Base-by-base conservation (phyloP, 1,140 invertebrate genomes). In the Dendroctonus ponderosae region DNA sequence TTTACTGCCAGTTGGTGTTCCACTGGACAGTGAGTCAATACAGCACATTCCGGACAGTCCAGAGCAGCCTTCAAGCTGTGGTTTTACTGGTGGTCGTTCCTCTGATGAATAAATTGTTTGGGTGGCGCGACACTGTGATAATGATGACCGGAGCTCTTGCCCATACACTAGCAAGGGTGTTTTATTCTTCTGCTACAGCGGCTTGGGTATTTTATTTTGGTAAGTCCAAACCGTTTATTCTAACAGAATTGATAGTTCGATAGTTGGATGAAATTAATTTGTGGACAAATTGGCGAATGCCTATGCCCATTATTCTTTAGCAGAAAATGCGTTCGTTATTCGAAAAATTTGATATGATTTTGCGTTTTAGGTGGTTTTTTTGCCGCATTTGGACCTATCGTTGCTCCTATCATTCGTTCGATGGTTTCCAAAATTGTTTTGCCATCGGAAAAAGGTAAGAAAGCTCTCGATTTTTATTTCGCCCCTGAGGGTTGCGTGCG, bases 381-480 rank as follows among this genome's bases (percentile, higher is more conserved):
- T 11, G 87, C 88, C 6, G 84, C 87, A 7, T 77, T 91, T 38
- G 90, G 89, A 0, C 89, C 90, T 0, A 83, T 87, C 46, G 86
- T 90, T 0, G 89, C 87, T 0, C 89, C 90, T 7, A 84, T 90
- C 44, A 80, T 92, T 46, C 81, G 89, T 48, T 89, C 90, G 5
- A 88, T 91, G 82, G 84, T 85, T 7, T 91, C 89, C 0, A 92
- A 91, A 79, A 78, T 89, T 4, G 83, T 91, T 14, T 79, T 84
- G 2, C 68, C 79, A 5, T 80, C 83, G 39, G 89, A 92, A 77
- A 82, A 89, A 82, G 90, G 89, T 85, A 78, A 61, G 26, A 3
- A 26, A 26, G 26, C 26, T 3, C 26, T 57, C 9, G 6, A 38
- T 38, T 46, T 9, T 38, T 51, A 7, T 44, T 41, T 67, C 50